Base-by-base conservation (phyloP, 30 jellyfish, hydroid and myxozoan species). In the Aurelia aurita region DNA sequence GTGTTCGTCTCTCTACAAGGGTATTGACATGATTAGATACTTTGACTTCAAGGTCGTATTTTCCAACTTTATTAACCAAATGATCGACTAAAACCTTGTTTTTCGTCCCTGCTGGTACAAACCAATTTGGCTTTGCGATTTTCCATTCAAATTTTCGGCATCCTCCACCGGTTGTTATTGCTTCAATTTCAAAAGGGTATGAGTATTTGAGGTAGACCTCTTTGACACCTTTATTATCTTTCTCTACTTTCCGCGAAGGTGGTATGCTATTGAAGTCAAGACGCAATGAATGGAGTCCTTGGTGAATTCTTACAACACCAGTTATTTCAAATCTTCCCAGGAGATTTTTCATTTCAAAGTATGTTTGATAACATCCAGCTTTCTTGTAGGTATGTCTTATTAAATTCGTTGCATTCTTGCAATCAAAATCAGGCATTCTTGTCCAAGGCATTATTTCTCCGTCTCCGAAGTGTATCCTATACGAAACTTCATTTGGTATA, bases 101-200 rank as follows among this genome's bases (percentile, higher is more conserved):
- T 14, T 21, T 72, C 27, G 34, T 32, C 6, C 59, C 46, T 0
- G 78, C 57, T 2, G 7, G 25, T 64, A 6, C 23, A 1, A n/a
- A 11, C 91, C 91, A 82, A 31, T 6, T 1, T 49, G 82, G 69
- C 43, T 39, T 28, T 23, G 23, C 1, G 10, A 69, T 69, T n/a
- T 26, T 69, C 91, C 91, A 82, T n/a, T 51, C 59, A 27, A 67
- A 82, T 7, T 76, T 67, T 5, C 39, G 25, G 82, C 91, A 82
- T 23, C 81, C 31, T 1, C 85, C 91, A 29, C 91, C 91, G 12
- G 86, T 82, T 9, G 85, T 69, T 5, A 7, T 35, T 1, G 91
- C 91, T 19, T 29, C 35, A 1, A 69, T 81, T 25, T 58, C 26
- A 26, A 82, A 66, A 8, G 91, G 91, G 70, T 68, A 53, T 31